Conservation (phyloP, 2,113 vertebrate species). For the Meles meles region DNA sequence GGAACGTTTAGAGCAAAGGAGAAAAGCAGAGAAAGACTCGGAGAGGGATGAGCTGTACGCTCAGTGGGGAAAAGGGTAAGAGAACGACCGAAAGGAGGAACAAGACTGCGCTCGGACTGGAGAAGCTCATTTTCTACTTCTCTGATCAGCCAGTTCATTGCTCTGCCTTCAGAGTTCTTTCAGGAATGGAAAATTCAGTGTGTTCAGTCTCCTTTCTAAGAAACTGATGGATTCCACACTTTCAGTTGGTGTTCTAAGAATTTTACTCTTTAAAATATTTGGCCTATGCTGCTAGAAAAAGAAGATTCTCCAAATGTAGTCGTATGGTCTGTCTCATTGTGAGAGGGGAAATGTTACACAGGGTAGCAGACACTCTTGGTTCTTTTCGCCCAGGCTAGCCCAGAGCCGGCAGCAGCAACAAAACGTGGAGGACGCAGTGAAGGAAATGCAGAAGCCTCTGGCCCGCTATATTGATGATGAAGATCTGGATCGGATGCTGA, state of each 20-base stretch:
- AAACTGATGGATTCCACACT: not conserved
- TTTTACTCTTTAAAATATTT: not conserved
- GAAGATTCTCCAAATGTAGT: not conserved
- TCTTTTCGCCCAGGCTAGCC: constrained; percentile 83
- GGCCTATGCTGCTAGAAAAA: not conserved
- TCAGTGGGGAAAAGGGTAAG: constrained; percentile 96
- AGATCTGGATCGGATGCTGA: constrained; percentile 93
- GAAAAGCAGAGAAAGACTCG: constrained; percentile 85
- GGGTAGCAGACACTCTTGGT: not conserved
- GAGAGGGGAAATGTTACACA: not conserved
- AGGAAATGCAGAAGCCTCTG: constrained; percentile 93
- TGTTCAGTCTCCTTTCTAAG: not conserved
- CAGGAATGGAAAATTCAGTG: not conserved
- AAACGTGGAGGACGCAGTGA: constrained; percentile 89
- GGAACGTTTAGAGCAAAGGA: constrained; percentile 88
- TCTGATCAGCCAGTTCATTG: not conserved
- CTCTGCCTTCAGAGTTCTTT: not conserved
- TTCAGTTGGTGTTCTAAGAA: not conserved
- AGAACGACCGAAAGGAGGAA: rapidly evolving
- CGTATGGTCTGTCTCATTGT: not conserved
- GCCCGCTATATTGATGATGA: constrained; percentile 93
- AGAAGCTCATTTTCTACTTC: not conserved
- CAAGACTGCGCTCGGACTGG: rapidly evolving
- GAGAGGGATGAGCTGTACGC: constrained; percentile 92
- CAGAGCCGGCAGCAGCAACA: constrained; percentile 92